phyloP scores from a whole-genome alignment of 2,888 invertebrate genomes.

The Temnothorax ravouxi region DNA sequence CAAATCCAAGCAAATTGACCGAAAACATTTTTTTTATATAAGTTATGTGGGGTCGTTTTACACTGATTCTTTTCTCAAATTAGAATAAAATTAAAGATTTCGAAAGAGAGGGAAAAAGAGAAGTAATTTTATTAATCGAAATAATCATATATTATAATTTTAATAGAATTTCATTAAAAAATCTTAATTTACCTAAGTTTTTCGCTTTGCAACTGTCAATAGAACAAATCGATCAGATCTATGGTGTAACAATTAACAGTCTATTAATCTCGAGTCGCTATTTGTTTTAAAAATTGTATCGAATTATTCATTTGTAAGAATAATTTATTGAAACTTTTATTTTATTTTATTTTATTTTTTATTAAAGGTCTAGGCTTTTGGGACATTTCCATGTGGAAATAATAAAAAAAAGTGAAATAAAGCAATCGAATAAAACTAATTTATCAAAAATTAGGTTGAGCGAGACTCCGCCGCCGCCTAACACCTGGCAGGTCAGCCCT shows the following conservation, averaged over 20 bases:
- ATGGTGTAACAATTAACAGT: neutral
- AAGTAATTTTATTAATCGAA: slow-evolving; percentile 35
- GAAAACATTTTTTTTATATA: too few relatives aligned
- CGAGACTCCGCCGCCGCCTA: slow-evolving; percentile 92
- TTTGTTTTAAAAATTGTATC: neutral
- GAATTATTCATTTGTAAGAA: too few relatives aligned
- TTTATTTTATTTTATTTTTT: neutral
- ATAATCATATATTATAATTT: slow-evolving; percentile 67
- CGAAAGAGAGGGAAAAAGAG: neutral
- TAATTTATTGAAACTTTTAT: too few relatives aligned
- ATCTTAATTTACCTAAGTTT: neutral
- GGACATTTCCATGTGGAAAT: neutral
- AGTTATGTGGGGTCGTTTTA: too few relatives aligned
- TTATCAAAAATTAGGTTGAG: slow-evolving; percentile 84
- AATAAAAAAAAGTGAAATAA: neutral
- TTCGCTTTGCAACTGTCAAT: slow-evolving; percentile 60
- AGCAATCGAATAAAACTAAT: slow-evolving; percentile 40
- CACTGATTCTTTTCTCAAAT: neutral
- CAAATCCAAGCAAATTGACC: too few relatives aligned
- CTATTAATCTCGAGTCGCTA: neutral
- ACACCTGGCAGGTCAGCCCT: slow-evolving; percentile 94
- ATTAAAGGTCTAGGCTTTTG: neutral
- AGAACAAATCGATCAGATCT: neutral
- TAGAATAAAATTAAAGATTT: neutral
- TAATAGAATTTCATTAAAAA: neutral